Evolutionary conservation across 2,797 vertebrate genomes (phyloP).

Genomic region (Taeniopygia guttata): DNA sequence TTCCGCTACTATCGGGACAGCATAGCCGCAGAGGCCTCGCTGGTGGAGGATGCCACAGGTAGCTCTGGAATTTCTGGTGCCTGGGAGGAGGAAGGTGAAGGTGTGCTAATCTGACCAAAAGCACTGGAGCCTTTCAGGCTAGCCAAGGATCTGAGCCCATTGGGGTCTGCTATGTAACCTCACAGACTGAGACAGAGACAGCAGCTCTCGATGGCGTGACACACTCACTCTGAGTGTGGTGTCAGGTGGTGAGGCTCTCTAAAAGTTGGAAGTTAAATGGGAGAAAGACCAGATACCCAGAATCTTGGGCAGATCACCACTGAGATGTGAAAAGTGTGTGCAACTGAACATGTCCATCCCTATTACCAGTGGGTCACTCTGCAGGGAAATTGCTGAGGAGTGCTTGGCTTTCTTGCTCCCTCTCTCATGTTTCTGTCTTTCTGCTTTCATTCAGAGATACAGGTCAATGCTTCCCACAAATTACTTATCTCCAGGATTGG

Average conservation of each 20-base stretch:
- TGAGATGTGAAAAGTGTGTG: not conserved
- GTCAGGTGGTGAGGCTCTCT: not conserved
- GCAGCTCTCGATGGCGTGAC: not conserved
- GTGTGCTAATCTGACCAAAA: not conserved
- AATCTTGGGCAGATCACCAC: not conserved
- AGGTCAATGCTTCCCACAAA: constrained; percentile 14
- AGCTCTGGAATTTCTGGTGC: not conserved
- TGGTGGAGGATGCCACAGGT: constrained; percentile 82
- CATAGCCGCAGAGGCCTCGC: constrained; percentile 61
- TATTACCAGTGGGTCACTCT: not conserved
- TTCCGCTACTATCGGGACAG: constrained; percentile 15
- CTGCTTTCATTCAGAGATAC: constrained; percentile 15
- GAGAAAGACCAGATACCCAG: not conserved
- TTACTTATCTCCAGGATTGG: constrained; percentile 37
- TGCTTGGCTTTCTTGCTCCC: not conserved
- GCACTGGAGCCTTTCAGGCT: not conserved
- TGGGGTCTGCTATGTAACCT: not conserved
- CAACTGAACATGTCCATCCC: not conserved
- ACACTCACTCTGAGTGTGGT: not conserved
- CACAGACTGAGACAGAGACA: not conserved
- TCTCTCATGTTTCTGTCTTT: not conserved
- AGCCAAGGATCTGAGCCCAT: not conserved
- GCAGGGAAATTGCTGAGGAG: not conserved
- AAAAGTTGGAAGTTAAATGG: not conserved
- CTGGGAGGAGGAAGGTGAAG: not conserved